Conservation (phyloP, 2,113 vertebrate genomes). For the Lipotes vexillifer region DNA sequence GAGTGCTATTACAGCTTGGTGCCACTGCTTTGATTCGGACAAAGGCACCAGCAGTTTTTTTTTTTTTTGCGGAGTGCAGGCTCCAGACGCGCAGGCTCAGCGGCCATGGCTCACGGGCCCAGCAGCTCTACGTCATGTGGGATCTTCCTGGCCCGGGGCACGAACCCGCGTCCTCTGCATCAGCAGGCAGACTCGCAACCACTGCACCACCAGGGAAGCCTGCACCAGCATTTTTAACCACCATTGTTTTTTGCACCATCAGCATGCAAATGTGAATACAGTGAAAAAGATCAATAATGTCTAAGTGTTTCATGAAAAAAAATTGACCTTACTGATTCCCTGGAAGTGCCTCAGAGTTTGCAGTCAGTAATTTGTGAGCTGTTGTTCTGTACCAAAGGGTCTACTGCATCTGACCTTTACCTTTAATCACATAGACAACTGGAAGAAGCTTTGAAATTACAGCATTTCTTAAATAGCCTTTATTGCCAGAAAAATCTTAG, state of each 20-base stretch:
- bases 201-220: too few species aligned
- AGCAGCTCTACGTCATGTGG: too few species aligned
- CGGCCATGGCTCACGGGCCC: too few species aligned
- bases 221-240: not conserved
- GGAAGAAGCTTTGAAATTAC: not conserved
- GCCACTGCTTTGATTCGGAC: not conserved
- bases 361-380: not conserved
- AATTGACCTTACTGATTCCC: not conserved
- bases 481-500: not conserved
- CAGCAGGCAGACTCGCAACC: too few species aligned
- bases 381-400: not conserved
- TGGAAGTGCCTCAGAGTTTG: not conserved
- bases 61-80: too few species aligned
- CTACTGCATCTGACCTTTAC: not conserved
- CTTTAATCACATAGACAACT: not conserved
- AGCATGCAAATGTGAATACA: not conserved
- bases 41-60: not conserved
- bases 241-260: not conserved
- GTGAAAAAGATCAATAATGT: not conserved
- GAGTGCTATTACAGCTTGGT: fast-evolving
- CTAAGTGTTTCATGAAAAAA: not conserved
- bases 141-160: too few species aligned
- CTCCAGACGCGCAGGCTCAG: too few species aligned
- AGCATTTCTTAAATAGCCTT: not conserved
- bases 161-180: too few species aligned